Conservation (phyloP, 2,113 vertebrate species). For the Numenius arquata region DNA sequence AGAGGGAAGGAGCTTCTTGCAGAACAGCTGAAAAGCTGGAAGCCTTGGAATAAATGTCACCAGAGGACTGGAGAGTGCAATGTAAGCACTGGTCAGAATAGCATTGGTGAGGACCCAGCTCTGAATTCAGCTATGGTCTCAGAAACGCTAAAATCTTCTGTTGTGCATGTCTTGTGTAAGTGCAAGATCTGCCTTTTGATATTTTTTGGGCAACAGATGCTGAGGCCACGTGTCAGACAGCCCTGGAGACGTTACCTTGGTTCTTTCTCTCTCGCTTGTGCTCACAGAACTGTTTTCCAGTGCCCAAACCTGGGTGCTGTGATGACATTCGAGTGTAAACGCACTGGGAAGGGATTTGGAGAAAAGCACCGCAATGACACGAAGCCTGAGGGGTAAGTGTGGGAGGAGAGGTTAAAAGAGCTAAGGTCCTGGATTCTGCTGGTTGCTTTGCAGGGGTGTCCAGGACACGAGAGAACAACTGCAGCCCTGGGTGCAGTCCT, state of each 20-base stretch:
- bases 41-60: background rate
- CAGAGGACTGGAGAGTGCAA: background rate
- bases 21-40: background rate
- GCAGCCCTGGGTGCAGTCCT: background rate
- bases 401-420: background rate
- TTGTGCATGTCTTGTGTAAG: background rate
- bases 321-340: background rate
- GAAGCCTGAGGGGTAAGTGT: background rate
- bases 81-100: background rate
- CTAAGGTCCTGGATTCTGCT: background rate
- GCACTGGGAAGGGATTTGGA: slow-evolving; percentile 1
- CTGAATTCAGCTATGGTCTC: background rate
- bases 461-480: background rate
- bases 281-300: background rate
- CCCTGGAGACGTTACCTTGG: background rate
- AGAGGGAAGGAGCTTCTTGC: background rate
- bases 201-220: slow-evolving; percentile 23
- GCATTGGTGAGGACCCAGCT: background rate
- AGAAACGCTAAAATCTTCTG: background rate
- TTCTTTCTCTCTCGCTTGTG: background rate
- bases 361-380: background rate
- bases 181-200: background rate
- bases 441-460: background rate
- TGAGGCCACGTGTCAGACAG: background rate
- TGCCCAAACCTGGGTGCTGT: background rate